Evolutionary conservation across 1,140 invertebrate genomes (phyloP), one percentile per base, ranked within the genome.

Genomic region (Zophobas morio): DNA sequence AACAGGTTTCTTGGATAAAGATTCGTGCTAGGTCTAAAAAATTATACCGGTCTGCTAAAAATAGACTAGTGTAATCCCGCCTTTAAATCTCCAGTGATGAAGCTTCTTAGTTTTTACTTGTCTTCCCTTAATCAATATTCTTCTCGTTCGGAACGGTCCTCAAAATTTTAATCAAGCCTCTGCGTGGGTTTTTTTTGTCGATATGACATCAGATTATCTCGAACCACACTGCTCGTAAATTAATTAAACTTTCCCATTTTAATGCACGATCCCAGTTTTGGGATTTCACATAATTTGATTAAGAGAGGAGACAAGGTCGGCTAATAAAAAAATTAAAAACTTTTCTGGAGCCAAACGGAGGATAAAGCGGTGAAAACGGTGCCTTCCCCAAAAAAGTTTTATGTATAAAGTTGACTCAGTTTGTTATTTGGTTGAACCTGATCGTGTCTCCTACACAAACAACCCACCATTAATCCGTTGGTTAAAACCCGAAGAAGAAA

Each of bases 221-320:
- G 4, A 51, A n/a, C 2, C 2, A 20, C 6, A n/a, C 49, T 20
- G 20, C 20, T 20, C 20, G n/a, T 51, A 51, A 51, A 51, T 51
- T 51, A 51, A 51, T 51, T 51, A 51, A 51, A 51, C 49, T 51
- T 51, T 20, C 2, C 4, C 20, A 20, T 2, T 51, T 20, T 51
- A 51, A 51, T 51, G 49, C n/a, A 46, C n/a, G n/a, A 51, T n/a
- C 49, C 49, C n/a, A 51, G n/a, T 51, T 20, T 20, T 51, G 3
- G n/a, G 49, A 20, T 51, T 51, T 51, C 49, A 51, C n/a, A 51
- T 51, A 46, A 46, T 46, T 46, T 46, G 42, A 46, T 46, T 46
- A 46, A 46, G 42, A 4, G 3, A 46, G 8, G 42, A 46, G 42
- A 3, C 42, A 8, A 46, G 8, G 3, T 4, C 42, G 42, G 3